Evolutionary conservation across 1,140 invertebrate species (phyloP), one percentile per base, ranked within the genome.

Genomic region (Leucophenga varia): DNA sequence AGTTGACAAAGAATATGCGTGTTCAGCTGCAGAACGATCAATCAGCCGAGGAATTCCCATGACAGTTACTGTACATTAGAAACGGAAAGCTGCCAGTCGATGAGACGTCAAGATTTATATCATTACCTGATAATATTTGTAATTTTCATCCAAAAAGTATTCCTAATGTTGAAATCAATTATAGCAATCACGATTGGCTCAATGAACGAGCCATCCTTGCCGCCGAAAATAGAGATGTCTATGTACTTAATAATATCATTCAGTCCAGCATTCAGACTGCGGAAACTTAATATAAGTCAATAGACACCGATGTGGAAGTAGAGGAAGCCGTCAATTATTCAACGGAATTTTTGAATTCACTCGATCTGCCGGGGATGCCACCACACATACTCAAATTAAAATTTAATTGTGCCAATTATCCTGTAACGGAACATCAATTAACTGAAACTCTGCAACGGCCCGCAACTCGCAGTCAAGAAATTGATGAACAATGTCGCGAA

Each of bases 1-100:
- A 18, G 20, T 14, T 52, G 17, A 47, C 20, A 47, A 55, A 34
- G 31, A 37, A 36, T 37, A 42, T 21, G 52, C 39, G 19, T 43
- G 12, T 25, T 5, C 10, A 6, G 4, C n/a, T 47, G 14, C 22
- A 21, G 14, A 39, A 20, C 17, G 41, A 43, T 20, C 25, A 7
- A 30, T 30, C 25, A 8, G 25, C 25, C 7, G 12, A 8, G 12
- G 25, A 30, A n/a, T 30, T 30, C n/a, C n/a, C 25, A n/a, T 8
- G 12, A 30, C 25, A 17, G 25, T 40, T 47, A 19, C 28, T 40
- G 28, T n/a, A 25, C 5, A 6, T 34, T 19, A 9, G 7, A 21
- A 34, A 41, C 35, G 43, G 20, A 35, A 46, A 46, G 22, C 20
- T 18, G 6, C 20, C 44, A 47, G 21, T 28, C 20, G 44, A 34